Evolutionary conservation across 2,888 invertebrate species (phyloP), one percentile per base, ranked within the genome.

Genomic region (Lomographa bimaculata): DNA sequence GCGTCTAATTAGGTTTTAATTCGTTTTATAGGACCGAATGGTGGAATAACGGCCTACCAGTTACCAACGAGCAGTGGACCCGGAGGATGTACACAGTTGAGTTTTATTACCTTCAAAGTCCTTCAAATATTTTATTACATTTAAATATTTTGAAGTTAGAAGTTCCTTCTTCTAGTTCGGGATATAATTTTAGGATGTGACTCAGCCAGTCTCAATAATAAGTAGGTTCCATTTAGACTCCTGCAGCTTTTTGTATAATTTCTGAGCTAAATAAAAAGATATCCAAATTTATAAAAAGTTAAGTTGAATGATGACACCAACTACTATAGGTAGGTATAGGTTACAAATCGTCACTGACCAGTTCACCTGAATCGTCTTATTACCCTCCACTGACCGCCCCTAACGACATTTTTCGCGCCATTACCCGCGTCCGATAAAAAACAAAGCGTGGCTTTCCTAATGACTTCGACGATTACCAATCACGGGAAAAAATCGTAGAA

Each of bases 1-100:
- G 77, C 77, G 76, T 80, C 85, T 86, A 87, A 89, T 89, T 87
- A 89, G 85, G 85, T 83, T 89, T 89, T 87, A 87, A 89, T 89
- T 84, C 82, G 84, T 87, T 85, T 85, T 84, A 89, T 85, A 82
- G 77, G 68, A 1, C 70, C 76, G 72, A 78, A 79, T 76, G 79
- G 79, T 77, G 82, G 75, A 76, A 78, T 79, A 81, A 84, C 74
- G 78, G 76, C 57, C 51, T 46, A 60, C 60, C 66, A 64, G 64
- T 70, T 71, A 58, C 69, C 50, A 69, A 64, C 57, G 66, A 38
- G 44, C 46, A 19, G 37, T 37, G 32, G 42, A 36, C 35, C 18
- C 48, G 32, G 21, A 9, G 7, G 16, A 12, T 21, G 16, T 23
- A 47, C 51, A 43, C 54, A 51, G 54, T 47, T 42, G 51, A 54